A percentile compares a stretch with the other conserved stretches of the same genome.
Conservation (phyloP, 2,113 vertebrate species). For the Cyanoramphus novaezelandiae region DNA sequence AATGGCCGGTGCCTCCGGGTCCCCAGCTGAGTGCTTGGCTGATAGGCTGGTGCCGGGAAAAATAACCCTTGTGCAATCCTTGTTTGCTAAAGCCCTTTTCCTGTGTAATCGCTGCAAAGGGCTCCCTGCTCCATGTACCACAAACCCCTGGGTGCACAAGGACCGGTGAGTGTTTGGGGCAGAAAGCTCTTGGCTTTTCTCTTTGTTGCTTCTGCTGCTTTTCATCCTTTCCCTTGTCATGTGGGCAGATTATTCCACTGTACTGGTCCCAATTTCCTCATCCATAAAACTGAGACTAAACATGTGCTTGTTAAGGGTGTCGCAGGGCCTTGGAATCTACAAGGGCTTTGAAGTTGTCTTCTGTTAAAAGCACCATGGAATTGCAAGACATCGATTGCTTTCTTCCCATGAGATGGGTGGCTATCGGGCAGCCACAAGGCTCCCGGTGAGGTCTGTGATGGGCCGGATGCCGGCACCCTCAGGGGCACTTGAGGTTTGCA, state of each 20-base stretch:
- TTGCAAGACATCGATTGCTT: not conserved
- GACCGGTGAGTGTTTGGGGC: fast-evolving
- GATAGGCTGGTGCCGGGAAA: not conserved
- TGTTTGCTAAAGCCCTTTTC: not conserved
- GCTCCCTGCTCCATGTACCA: not conserved
- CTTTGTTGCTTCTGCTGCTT: not conserved
- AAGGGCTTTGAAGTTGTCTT: constrained; percentile 42
- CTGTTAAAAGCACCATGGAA: not conserved
- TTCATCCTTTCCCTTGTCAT: not conserved
- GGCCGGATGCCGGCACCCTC: not conserved
- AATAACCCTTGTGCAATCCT: not conserved
- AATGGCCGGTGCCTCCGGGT: not conserved
- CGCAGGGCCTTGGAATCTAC: not conserved
- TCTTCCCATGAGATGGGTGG: not conserved
- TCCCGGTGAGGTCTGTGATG: fast-evolving
- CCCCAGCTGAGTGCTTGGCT: not conserved
- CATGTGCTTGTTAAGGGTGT: constrained; percentile 20
- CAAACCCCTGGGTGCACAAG: fast-evolving
- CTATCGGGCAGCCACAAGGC: not conserved
- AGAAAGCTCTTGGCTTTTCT: not conserved
- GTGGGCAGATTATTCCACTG: not conserved
- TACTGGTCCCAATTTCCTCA: constrained; percentile 20
- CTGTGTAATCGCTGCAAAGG: fast-evolving
- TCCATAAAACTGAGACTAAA: constrained; percentile 63
- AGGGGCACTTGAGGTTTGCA: fast-evolving